Percentiles rank a stretch among this genome's conserved stretches.
Evolutionary conservation across 2,113 vertebrate species (phyloP).

Genomic region (Phrynosoma blainvillii): DNA sequence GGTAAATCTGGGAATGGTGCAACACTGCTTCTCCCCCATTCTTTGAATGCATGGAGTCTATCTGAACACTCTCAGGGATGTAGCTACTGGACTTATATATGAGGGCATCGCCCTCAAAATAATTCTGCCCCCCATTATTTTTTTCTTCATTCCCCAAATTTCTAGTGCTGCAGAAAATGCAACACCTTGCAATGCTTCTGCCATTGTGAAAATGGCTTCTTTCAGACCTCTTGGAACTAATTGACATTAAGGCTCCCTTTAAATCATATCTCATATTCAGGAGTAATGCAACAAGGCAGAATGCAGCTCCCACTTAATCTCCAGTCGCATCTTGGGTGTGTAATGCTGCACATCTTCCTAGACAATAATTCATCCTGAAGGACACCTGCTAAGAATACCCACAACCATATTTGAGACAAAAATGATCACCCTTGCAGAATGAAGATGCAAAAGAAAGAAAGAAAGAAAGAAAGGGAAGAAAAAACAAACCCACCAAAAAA

Average conservation of each 20-base stretch:
- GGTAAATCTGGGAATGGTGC: no score
- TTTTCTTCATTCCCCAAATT: no score
- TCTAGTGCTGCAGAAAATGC: no score
- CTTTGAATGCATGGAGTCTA: no score
- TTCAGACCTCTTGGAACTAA: not conserved
- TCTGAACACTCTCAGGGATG: no score
- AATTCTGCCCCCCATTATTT: no score
- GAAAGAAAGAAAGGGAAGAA: no score
- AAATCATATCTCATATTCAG: not conserved
- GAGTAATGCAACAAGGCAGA: not conserved
- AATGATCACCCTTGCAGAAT: constrained; percentile 26
- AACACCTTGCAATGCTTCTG: not conserved
- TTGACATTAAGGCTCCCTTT: not conserved
- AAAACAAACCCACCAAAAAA: not conserved
- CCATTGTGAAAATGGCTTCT: not conserved
- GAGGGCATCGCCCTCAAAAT: no score
- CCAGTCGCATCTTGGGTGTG: not conserved
- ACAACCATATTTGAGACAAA: not conserved
- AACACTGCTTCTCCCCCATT: no score
- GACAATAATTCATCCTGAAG: not conserved
- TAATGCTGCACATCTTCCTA: constrained; percentile 22
- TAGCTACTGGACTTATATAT: no score
- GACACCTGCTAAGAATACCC: not conserved
- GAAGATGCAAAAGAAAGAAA: not conserved
- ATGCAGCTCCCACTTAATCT: not conserved